A percentile compares a stretch with the other conserved stretches of the same genome.
phyloP scores from a whole-genome alignment of 2,888 invertebrate species.

The Ischnus inquisitorius region DNA sequence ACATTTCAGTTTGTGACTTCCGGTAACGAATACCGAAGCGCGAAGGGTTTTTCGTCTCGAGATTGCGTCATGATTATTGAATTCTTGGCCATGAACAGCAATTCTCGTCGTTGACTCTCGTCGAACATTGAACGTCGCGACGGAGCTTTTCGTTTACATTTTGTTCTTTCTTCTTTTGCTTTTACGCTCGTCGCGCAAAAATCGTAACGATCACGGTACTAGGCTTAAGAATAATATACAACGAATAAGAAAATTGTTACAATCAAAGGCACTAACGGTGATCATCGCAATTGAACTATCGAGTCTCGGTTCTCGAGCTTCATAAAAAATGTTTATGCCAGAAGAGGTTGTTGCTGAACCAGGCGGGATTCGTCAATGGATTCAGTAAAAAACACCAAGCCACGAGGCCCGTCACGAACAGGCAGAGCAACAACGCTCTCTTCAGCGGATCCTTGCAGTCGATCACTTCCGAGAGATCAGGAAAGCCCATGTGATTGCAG shows the following conservation, averaged over 20 bases:
- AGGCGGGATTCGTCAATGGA: conserved; percentile 91
- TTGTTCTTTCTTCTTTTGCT: not conserved
- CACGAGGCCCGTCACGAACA: conserved; percentile 92
- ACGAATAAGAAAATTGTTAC: conserved; percentile 38
- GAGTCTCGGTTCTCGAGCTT: conserved; percentile 30
- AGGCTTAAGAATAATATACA: not conserved
- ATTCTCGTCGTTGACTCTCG: conserved; percentile 15
- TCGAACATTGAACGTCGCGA: conserved; percentile 1
- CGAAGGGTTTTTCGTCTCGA: conserved; percentile 3
- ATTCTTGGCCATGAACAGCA: conserved; percentile 45
- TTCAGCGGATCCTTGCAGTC: conserved; percentile 87
- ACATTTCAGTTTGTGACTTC: not conserved
- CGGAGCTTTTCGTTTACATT: not conserved
- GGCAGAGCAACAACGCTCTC: conserved; percentile 88
- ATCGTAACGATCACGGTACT: conserved; percentile 14
- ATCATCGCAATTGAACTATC: conserved; percentile 60
- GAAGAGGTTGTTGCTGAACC: conserved; percentile 88
- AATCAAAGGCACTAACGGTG: conserved; percentile 67
- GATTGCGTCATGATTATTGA: conserved; percentile 35
- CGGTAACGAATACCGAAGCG: conserved; percentile 10
- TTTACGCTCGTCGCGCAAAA: not conserved
- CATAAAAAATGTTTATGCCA: conserved; percentile 84
- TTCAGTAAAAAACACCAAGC: conserved; percentile 92
- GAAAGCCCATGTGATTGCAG: conserved; percentile 99
- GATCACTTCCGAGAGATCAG: conserved; percentile 92